Base-by-base conservation (phyloP, 2,797 vertebrate species). In the Aplochiton taeniatus region DNA sequence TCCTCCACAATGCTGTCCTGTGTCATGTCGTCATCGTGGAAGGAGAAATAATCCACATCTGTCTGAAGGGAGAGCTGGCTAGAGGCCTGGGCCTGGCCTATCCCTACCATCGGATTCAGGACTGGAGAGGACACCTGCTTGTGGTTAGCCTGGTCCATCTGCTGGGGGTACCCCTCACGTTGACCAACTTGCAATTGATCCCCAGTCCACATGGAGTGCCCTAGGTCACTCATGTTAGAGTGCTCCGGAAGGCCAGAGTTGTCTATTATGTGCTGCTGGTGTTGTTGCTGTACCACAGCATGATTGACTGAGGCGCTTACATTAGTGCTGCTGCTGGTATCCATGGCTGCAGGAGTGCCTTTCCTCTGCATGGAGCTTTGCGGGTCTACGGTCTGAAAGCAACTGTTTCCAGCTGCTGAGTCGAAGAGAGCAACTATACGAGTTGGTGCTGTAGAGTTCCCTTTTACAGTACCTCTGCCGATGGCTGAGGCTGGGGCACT, bases 1-100 rank as follows among this genome's bases (percentile, higher is more conserved):
- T 99, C 98, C 85, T 99, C 97, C 74, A 99, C 97, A 52, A 99
- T 99, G 88, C 98, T 99, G 80, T 99, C 98, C 82, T 99, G 98
- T 54, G 98, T 99, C 63, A 98, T 94, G 58, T 99, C 98, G 0
- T 99, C 98, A 53, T 96, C 95, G 31, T 84, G 91, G 75, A 98
- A 98, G 7, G 94, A 88, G 64, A 98, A 98, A 88, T 93, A 99
- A 82, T 92, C 95, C 58, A 95, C 84, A 64, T 95, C 94, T 0
- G 93, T 85, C 77, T 92, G 95, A 73, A 93, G 85, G 48, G 92
- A 80, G 79, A 95, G 90, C 73, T 94, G 95, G 79, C 87, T 84
- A 16, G 93, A 90, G 47, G 90, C 81, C 78, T 94, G 89, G 66
- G 88, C 84, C 84, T 92, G 94, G 76, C 88, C 83, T 70, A 94